Evolutionary conservation across 2,113 vertebrate species (phyloP), one percentile per base, ranked within the genome.

Genomic region (Erythrocercus mccallii): DNA sequence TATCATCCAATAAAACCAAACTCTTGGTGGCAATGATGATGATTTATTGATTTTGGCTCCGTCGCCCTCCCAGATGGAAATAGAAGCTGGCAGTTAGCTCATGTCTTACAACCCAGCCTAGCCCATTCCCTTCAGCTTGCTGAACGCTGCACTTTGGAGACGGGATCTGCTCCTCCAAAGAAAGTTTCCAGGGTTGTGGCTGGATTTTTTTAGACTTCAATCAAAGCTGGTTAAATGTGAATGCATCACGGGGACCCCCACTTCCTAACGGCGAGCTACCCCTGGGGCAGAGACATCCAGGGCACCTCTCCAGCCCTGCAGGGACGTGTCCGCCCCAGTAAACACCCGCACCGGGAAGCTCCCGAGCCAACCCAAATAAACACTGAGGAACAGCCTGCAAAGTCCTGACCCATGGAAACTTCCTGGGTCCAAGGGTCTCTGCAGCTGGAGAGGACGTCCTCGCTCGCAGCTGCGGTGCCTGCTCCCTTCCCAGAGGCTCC

Each of bases 1-100:
- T 96, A 92, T 96, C 95, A 96, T 96, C 95, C 95, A 93, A 96
- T 97, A 96, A 97, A 97, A 93, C 95, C 92, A 94, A 90, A 81
- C 92, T 94, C 94, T 94, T 92, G 90, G 95, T 96, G 95, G 94
- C 94, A 96, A 71, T 68, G 88, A 92, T 84, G 92, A 93, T 96
- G 92, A 96, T 97, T 97, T 97, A 96, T 95, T 97, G 95, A 94
- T 95, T 90, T 96, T 97, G 96, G 96, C 96, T 93, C 56, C 1
- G 2, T 13, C 5, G 56, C 15, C 1, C 61, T 95, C 76, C 74
- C 95, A 96, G 95, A 96, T 97, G 96, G 96, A 96, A 97, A 93
- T 88, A 95, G 90, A 96, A 96, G 86, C 94, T 95, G 93, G 95
- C 96, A 96, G 86, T 96, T 95, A 96, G 90, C 88, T 97, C 94